Conservation (phyloP, 37 sponge, comb jelly and placozoan genomes). For the Chondrilla cf. caribensis region DNA sequence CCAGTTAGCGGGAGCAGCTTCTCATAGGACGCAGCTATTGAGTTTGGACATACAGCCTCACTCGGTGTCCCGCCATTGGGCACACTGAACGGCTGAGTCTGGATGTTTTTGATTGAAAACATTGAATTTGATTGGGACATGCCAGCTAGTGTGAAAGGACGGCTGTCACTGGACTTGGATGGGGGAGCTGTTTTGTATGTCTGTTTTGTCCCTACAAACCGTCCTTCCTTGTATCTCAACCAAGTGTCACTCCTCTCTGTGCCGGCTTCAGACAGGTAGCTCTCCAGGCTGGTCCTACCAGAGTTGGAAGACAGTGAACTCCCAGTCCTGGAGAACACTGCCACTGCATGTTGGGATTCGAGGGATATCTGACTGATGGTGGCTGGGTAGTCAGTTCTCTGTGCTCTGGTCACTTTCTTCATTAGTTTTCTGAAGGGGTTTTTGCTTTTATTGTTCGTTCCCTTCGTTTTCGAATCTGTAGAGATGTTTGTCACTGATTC, state of each 20-base stretch:
- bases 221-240: neutral
- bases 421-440: constrained; percentile 3
- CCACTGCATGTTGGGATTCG: neutral
- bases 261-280: neutral
- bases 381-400: neutral
- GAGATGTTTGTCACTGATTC: constrained; percentile 19
- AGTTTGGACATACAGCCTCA: constrained; percentile 1
- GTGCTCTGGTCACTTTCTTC: neutral
- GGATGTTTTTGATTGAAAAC: constrained; percentile 5
- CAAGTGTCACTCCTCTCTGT: neutral
- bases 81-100: neutral
- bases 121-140: constrained; percentile 13
- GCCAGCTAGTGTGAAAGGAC: neutral
- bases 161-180: neutral
- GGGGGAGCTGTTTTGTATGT: neutral
- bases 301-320: neutral
- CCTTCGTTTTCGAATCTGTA: neutral
- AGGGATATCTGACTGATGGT: neutral
- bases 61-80: neutral
- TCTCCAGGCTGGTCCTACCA: neutral
- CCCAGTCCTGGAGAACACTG: too few relatives aligned
- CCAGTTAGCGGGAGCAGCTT: neutral
- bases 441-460: neutral
- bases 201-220: neutral
- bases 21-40: constrained; percentile 8